Base-by-base conservation (phyloP, 2,797 vertebrate genomes). In the Pristis pectinata region DNA sequence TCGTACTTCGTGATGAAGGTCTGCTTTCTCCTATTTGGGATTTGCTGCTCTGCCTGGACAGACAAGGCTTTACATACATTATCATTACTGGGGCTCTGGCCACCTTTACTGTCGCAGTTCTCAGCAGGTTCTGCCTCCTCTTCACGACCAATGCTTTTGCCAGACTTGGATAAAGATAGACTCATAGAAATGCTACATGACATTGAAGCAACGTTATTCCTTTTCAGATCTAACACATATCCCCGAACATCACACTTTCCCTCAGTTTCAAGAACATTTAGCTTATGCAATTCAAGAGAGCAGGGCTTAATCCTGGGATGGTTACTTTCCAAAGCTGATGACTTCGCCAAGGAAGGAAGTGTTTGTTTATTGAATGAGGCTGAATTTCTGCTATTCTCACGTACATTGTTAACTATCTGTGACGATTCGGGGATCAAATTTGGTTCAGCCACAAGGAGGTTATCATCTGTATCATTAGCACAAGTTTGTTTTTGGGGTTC, bases 141-240 rank as follows among this genome's bases (percentile, higher is more conserved):
- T 56, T 15, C 44, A 34, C 11, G 13, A 30, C 59, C 64, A 94
- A 74, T 19, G 44, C 11, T 53, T 76, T 94, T 74, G 11, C 92
- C 70, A 8, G 92, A 74, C 70, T 76, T 94, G 13, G 92, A 70
- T 76, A 94, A 49, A 74, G 92, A 94, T 15, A 94, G 70, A 74
- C 92, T 94, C 92, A 94, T 94, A 53, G 92, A 94, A 94, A 94
- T 94, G n/a, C 92, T 94, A 92, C 92, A 94, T 9, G 92, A 74
- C 92, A 94, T 94, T 13, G 92, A 74, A 74, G 92, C 70, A 94
- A 94, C 92, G 76, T 94, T 56, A 76, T 94, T 94, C 22, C 44
- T 94, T 53, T 94, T 94, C 92, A 94, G 41, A 49, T 94, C 92
- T 17, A 94, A 53, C 7, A 94, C 92, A 34, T 94, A 94, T 76